Conservation (phyloP, 2,888 invertebrate genomes). For the Hololepta plana region DNA sequence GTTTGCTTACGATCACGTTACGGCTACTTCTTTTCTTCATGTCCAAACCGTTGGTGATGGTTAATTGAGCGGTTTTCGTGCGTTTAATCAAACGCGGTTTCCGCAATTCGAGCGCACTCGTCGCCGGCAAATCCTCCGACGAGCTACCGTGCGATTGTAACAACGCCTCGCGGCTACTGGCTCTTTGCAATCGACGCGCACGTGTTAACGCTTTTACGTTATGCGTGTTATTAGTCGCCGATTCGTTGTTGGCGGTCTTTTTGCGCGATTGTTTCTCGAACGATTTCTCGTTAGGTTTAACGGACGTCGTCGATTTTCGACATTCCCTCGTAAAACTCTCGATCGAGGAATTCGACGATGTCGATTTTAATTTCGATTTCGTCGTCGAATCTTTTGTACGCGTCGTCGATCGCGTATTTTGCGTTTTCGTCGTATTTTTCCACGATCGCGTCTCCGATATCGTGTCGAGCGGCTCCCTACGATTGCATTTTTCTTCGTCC, state of each 20-base stretch:
- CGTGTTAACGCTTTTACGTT: conserved; percentile 21
- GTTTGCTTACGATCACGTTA: conserved; percentile 7
- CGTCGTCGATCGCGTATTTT: conserved; percentile 9
- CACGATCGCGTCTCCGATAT: conserved; percentile 27
- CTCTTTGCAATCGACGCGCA: conserved; percentile 29
- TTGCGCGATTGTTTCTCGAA: conserved; percentile 11
- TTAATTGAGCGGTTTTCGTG: conserved; percentile 20
- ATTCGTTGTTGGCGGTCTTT: conserved; percentile 10
- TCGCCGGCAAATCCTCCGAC: conserved; percentile 29
- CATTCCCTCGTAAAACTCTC: conserved; percentile 19
- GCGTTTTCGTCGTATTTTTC: conserved; percentile 14
- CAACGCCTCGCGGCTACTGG: conserved; percentile 30
- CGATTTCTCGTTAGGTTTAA: conserved; percentile 9
- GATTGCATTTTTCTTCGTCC: conserved; percentile 12
- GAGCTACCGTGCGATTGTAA: conserved; percentile 31
- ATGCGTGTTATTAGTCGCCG: too few species aligned
- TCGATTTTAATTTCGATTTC: conserved; percentile 17
- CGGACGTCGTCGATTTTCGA: conserved; percentile 6
- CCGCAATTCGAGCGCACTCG: conserved; percentile 18
- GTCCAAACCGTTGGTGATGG: conserved; percentile 18
- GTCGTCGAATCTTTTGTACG: conserved; percentile 6
- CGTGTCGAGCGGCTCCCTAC: conserved; percentile 20
- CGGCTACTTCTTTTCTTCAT: conserved; percentile 11
- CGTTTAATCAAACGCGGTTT: conserved; percentile 25
- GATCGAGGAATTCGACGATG: conserved; percentile 25